Conservation (phyloP, 1,140 invertebrate genomes). For the Zaprionus vittiger region DNA sequence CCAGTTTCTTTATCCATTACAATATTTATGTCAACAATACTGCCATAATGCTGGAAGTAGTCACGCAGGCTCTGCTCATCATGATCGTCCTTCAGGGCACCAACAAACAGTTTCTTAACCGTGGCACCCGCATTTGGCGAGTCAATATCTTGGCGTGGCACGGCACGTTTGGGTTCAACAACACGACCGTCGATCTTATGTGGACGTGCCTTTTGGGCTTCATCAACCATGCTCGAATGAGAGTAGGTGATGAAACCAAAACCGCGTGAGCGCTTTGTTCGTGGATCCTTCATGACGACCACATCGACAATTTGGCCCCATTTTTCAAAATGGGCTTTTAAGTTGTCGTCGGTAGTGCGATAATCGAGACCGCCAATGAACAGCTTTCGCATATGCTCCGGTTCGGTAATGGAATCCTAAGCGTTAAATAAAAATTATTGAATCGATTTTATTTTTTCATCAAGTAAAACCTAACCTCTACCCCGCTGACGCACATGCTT, state of each 20-base stretch:
- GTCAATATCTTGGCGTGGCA: conserved; percentile 96
- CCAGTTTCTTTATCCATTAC: conserved; percentile 96
- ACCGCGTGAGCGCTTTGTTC: conserved; percentile 95
- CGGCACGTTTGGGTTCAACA: conserved; percentile 98
- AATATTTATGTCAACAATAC: conserved; percentile 92
- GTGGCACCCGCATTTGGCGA: conserved; percentile 96
- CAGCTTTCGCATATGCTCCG: conserved; percentile 97
- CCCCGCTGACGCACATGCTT: conserved; percentile 58
- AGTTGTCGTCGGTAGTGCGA: conserved; percentile 96
- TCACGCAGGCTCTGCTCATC: conserved; percentile 94
- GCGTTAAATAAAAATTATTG: conserved; percentile 23
- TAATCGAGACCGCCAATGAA: conserved; percentile 99
- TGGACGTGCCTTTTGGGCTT: conserved; percentile 94
- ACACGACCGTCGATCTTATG: conserved; percentile 90
- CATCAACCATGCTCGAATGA: conserved; percentile 96
- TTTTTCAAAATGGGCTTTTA: conserved; percentile 97
- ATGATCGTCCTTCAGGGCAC: conserved; percentile 95
- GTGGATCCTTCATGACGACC: conserved; percentile 99
- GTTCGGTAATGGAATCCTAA: conserved; percentile 87
- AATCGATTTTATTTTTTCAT: conserved; percentile 65
- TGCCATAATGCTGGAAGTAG: conserved; percentile 94
- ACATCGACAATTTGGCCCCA: conserved; percentile 99
- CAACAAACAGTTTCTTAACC: conserved; percentile 97
- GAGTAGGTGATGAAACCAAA: conserved; percentile 99
- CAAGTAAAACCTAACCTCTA: conserved; percentile 55